phyloP scores from a whole-genome alignment of 1,140 invertebrate genomes.

The Cydia splendana region DNA sequence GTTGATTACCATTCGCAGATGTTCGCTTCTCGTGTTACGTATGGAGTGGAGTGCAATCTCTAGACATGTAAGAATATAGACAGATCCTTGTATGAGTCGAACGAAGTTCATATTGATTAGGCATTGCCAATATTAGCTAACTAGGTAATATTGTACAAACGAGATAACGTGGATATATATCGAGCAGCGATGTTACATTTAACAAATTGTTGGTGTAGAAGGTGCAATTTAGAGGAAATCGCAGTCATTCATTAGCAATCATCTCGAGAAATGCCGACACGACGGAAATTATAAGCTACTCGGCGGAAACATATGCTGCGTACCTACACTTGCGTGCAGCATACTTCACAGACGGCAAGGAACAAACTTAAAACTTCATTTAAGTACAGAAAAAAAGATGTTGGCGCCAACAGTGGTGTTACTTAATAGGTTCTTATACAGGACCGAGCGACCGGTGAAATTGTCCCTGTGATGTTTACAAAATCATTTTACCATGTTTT shows the following conservation, averaged over 20 bases:
- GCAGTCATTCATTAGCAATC: constrained; percentile 4
- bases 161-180: no score
- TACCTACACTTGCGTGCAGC: neutral
- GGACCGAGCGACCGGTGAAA: neutral
- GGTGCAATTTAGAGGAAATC: constrained; percentile 7
- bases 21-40: neutral
- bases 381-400: no score
- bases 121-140: neutral
- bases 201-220: neutral
- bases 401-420: no score
- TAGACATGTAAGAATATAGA: neutral
- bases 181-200: neutral
- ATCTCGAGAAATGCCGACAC: constrained; percentile 6
- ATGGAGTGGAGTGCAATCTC: neutral
- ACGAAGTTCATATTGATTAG: neutral
- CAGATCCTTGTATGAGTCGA: neutral
- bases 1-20: constrained; percentile 11
- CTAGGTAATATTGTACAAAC: no score
- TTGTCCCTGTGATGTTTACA: neutral
- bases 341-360: neutral
- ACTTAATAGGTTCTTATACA: no score
- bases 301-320: neutral
- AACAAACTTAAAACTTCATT: neutral
- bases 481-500: no score
- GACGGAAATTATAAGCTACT: neutral